A percentile compares a stretch with the other conserved stretches of the same genome.
phyloP scores from a whole-genome alignment of 2,113 vertebrate genomes.

The Festucalex cinctus region DNA sequence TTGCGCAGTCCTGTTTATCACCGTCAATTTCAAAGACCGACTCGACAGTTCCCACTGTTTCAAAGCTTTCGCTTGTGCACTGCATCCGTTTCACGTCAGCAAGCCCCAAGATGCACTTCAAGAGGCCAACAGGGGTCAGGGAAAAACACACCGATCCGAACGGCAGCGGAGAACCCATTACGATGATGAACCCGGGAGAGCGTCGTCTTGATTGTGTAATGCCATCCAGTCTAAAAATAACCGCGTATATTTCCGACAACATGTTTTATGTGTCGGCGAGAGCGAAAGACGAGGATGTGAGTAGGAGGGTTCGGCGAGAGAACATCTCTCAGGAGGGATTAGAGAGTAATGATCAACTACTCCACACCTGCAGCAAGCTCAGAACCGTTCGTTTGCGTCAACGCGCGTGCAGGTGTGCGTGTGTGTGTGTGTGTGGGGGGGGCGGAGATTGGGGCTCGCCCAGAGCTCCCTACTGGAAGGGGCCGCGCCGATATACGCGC shows the following conservation, averaged over 20 bases:
- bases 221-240: conserved; percentile 37
- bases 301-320: conserved; percentile 36
- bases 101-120: conserved; percentile 22
- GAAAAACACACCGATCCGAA: conserved; percentile 21
- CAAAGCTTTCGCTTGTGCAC: conserved; percentile 34
- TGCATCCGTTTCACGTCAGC: conserved; percentile 18
- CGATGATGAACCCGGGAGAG: conserved; percentile 12
- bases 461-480: conserved; percentile 20
- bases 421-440: too few species aligned
- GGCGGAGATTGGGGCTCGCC: conserved; percentile 8
- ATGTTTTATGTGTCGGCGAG: conserved; percentile 30
- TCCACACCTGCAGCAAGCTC: conserved; percentile 37
- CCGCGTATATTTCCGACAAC: conserved; percentile 25
- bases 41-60: conserved; percentile 51
- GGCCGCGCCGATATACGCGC: conserved; percentile 14
- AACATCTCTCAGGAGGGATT: conserved; percentile 46
- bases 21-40: conserved; percentile 1
- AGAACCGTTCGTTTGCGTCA: conserved; percentile 52
- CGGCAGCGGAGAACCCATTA: conserved; percentile 4
- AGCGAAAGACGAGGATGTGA: conserved; percentile 9
- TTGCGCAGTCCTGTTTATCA: background rate
- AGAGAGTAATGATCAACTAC: conserved; percentile 46
- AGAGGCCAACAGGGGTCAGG: conserved; percentile 18
- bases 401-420: background rate
- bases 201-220: conserved; percentile 19